These are phyloP conservation scores for Podarcis cretensis DNA, from an alignment of 2,113 vertebrate genomes.

Conservation along the genomic window DNA sequence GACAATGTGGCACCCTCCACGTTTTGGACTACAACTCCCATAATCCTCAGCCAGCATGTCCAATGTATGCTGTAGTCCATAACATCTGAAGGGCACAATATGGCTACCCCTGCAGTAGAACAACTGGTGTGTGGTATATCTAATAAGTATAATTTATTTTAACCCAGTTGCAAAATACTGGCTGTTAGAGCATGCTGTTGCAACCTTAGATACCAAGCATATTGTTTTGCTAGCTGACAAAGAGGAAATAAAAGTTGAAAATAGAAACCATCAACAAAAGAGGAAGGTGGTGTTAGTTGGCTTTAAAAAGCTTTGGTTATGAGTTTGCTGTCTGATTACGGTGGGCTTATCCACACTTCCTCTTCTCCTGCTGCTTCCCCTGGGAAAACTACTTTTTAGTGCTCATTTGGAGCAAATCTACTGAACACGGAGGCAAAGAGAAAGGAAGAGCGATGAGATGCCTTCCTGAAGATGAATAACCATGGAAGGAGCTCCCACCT, in stretches of 20 bases:
- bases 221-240: background rate
- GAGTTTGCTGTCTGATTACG: background rate
- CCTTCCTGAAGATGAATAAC: background rate
- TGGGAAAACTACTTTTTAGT: background rate
- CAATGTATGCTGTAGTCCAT: too few relatives aligned
- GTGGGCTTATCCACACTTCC: background rate
- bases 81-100: too few relatives aligned
- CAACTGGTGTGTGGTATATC: background rate
- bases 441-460: background rate
- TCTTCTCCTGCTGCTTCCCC: background rate
- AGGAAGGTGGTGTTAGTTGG: background rate
- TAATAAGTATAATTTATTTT: background rate
- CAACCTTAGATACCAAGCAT: background rate
- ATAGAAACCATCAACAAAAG: background rate
- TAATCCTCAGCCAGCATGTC: too few relatives aligned
- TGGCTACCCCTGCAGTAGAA: too few relatives aligned
- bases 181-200: background rate
- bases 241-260: background rate
- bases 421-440: background rate
- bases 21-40: too few relatives aligned
- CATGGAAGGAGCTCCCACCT: background rate
- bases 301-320: background rate
- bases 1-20: too few relatives aligned
- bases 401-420: background rate
- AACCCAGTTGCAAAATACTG: background rate